Base-by-base conservation (phyloP, 2,113 vertebrate genomes). In the Thunnus thynnus region DNA sequence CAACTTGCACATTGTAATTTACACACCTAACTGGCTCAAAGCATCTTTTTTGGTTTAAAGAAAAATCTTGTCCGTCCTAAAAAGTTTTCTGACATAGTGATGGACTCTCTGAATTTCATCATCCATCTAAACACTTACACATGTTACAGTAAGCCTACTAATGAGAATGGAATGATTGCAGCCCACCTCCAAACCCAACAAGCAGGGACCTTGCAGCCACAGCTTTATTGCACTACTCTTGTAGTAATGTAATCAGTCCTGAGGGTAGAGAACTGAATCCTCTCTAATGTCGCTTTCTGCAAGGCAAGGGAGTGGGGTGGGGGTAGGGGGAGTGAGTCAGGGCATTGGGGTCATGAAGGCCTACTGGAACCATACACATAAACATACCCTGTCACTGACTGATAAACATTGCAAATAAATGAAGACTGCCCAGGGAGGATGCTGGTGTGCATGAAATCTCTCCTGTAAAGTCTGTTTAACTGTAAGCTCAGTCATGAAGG, bases 371-470 rank as follows among this genome's bases (percentile, higher is more conserved):
- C 80, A 14, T 82, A 72, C 80, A 52, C 72, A 71, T 95, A 95
- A 94, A 94, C 91, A 93, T 51, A 76, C 70, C 36, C 62, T 91
- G 88, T 92, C 91, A 91, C 85, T 52, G 70, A 81, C 78, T 69
- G 79, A 91, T 94, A 94, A 94, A 94, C 93, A 93, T 27, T 32
- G 84, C 78, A 90, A 91, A 90, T 81, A 80, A 86, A 89, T 86
- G 72, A 88, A 85, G 79, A 69, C 77, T 63, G 61, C 63, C 57
- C 69, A 70, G 86, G 76, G 82, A 69, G 70, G 27, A 22, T 54
- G 71, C 73, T 86, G 88, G 86, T 25, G 13, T 47, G 65, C 76
- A 56, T 46, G 3, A 46, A 2, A 54, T 70, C 71, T 70, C 71
- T 80, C 70, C 56, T 50, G 22, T 66, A 65, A 80, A 65, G 58